These are phyloP conservation scores for Parauchenoglanis punctatus DNA, from an alignment of 2,797 vertebrate genomes.

Conservation along the genomic window DNA sequence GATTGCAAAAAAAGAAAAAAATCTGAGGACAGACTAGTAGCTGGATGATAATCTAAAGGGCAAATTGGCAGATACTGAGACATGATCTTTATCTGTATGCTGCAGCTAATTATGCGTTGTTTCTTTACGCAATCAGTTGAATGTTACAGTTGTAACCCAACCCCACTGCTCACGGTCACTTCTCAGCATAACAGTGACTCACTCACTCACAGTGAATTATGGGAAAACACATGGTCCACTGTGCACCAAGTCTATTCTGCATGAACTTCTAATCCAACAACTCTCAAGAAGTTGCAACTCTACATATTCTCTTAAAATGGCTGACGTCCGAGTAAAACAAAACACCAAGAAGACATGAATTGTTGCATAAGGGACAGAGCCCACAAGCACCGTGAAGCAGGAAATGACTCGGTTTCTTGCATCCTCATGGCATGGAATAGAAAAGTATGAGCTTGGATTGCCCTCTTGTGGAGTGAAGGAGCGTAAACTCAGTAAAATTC, in stretches of 20 bases:
- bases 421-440: background rate
- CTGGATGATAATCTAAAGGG: background rate
- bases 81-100: no score
- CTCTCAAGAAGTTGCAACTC: background rate
- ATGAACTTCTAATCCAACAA: background rate
- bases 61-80: background rate
- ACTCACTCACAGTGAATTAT: background rate
- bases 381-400: constrained; percentile 22
- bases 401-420: constrained; percentile 39
- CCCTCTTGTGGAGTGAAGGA: constrained; percentile 40
- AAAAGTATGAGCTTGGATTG: constrained; percentile 9
- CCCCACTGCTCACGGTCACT: background rate
- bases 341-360: background rate
- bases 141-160: background rate
- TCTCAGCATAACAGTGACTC: background rate
- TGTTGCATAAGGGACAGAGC: constrained; percentile 1
- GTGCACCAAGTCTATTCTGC: background rate
- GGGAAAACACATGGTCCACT: background rate
- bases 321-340: background rate
- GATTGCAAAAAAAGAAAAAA: background rate
- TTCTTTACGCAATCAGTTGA: background rate
- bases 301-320: constrained; percentile 24
- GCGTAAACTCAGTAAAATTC: constrained; percentile 44
- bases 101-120: background rate
- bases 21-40: background rate